Conservation (phyloP, 2,888 invertebrate species). For the Hemicrepidius hirtus region DNA sequence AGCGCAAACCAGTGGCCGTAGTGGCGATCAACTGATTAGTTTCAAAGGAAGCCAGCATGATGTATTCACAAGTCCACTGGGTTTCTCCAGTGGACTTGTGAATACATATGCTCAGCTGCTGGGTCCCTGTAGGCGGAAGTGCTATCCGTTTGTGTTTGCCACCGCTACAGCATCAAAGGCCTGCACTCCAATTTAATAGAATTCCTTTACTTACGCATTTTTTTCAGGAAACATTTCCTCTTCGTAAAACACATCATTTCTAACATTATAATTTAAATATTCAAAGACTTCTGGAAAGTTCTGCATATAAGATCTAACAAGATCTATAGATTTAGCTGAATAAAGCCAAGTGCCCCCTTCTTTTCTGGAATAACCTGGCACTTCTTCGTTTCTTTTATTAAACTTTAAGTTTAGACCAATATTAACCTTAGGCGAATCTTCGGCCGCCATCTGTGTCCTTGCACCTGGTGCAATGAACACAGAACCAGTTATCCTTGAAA, state of each 20-base stretch:
- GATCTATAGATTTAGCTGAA: slow-evolving; percentile 82
- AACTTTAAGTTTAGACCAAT: slow-evolving; percentile 95
- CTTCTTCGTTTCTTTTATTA: slow-evolving; percentile 84
- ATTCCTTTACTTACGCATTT: slow-evolving; percentile 58
- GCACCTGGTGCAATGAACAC: slow-evolving; percentile 79
- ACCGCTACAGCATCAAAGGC: too few species aligned
- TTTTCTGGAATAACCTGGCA: slow-evolving; percentile 88
- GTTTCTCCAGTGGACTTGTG: too few species aligned
- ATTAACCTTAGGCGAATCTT: slow-evolving; percentile 78
- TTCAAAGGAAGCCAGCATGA: too few species aligned
- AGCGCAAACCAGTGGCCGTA: too few species aligned
- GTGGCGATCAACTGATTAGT: too few species aligned
- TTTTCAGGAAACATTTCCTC: slow-evolving; percentile 77
- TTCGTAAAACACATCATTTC: slow-evolving; percentile 79
- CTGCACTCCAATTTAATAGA: too few species aligned
- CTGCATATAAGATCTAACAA: slow-evolving; percentile 82
- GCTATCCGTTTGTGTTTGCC: too few species aligned
- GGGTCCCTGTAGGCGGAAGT: too few species aligned
- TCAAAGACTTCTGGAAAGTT: slow-evolving; percentile 86
- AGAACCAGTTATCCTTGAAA: slow-evolving; percentile 92
- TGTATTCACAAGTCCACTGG: too few species aligned
- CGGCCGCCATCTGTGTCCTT: slow-evolving; percentile 68
- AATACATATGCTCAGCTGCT: too few species aligned
- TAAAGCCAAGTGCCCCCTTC: slow-evolving; percentile 85
- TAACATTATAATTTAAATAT: slow-evolving; percentile 71